Conservation (phyloP, 2,888 invertebrate genomes). For the Drosophila colorata region DNA sequence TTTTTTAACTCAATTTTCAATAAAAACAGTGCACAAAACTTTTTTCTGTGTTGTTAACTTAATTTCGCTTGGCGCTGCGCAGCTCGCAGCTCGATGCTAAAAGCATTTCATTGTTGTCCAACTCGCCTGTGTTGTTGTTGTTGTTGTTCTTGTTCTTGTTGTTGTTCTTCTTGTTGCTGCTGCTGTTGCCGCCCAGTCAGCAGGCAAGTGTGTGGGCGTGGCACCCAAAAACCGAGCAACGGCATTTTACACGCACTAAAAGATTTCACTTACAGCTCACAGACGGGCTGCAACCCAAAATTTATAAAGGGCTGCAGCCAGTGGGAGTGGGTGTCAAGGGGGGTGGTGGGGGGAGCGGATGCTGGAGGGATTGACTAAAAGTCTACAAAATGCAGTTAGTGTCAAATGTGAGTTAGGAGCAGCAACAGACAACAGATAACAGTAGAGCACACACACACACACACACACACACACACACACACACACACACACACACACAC, state of each 20-base stretch:
- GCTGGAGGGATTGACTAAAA: conserved; percentile 39
- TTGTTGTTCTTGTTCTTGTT: conserved; percentile 47
- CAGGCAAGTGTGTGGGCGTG: conserved; percentile 58
- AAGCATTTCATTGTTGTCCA: conserved; percentile 81
- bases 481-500: conserved; percentile 2
- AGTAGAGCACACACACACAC: conserved; percentile 11
- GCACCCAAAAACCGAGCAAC: conserved; percentile 68
- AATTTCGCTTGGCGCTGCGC: conserved; percentile 66
- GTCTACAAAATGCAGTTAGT: conserved; percentile 71
- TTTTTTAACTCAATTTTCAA: conserved; percentile 80
- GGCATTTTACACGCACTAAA: conserved; percentile 77
- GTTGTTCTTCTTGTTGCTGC: conserved; percentile 47
- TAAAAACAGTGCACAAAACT: conserved; percentile 76
- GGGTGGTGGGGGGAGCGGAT: not conserved
- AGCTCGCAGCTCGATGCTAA: conserved; percentile 65
- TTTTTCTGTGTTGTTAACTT: conserved; percentile 75
- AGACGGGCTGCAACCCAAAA: conserved; percentile 2
- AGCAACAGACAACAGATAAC: conserved; percentile 23
- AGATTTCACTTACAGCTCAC: conserved; percentile 66
- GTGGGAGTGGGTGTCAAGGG: not conserved
- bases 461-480: conserved; percentile 1
- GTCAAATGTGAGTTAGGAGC: conserved; percentile 61
- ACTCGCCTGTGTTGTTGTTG: conserved; percentile 40
- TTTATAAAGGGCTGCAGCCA: not conserved
- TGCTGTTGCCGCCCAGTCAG: conserved; percentile 13